Base-by-base conservation (phyloP, 2,888 invertebrate species). In the Ashinkailepas kermadecensis region DNA sequence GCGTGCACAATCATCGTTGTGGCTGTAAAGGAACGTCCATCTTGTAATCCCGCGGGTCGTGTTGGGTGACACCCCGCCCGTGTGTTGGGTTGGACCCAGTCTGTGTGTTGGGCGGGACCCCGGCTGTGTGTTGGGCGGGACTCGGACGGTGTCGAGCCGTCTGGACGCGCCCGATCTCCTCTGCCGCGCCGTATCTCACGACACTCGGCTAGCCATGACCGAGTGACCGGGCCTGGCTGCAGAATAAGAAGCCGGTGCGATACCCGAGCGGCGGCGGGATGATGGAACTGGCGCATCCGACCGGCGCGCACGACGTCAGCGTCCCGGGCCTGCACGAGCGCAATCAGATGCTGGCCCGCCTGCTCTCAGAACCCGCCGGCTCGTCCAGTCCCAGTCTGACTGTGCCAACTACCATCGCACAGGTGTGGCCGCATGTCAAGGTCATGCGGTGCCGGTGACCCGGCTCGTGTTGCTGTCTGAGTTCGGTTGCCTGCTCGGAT, bases 211-310 rank as follows among this genome's bases (percentile, higher is more conserved):
- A 39, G 4, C 39, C 39, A 1, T 39, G 39, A 39, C 39, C 39
- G 39, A 39, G 39, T 39, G 39, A 39, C 39, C 39, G 39, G 39
- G 39, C 39, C 39, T 39, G 39, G 39, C 39, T 39, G 21, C 70
- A 70, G 70, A 18, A 18, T 3, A 70, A 70, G 70, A 70, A 70
- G 70, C 54, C 39, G 70, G 70, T 70, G 39, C 70, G 70, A 11
- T 70, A 70, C 70, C 70, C 70, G 15, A 54, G 39, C 39, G 70
- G 70, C 70, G 70, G 70, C 54, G 70, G 70, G 15, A 15, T 39
- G 54, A 54, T 70, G 70, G 70, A 70, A 0, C 39, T 70, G 54
- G 70, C 2, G 39, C 70, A 13, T 12, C 39, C 67, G 11, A 25
- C 15, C 70, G 70, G 70, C 18, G 15, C 15, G 25, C 67, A 67